Base-by-base conservation (phyloP, 2,113 vertebrate genomes). In the Bubo blakistoni region DNA sequence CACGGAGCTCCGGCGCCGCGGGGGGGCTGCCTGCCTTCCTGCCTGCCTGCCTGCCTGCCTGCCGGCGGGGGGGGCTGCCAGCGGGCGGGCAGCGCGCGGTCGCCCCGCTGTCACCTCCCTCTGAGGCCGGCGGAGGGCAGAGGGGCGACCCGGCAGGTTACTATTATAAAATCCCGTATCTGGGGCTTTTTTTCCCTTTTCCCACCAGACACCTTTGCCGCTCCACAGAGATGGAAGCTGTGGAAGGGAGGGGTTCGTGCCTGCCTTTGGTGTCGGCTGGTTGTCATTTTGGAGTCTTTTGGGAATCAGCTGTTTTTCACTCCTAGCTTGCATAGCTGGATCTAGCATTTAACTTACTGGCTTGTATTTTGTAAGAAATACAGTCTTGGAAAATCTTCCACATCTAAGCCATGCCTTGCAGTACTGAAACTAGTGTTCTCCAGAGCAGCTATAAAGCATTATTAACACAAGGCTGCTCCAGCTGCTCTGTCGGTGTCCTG, bases 91-190 rank as follows among this genome's bases (percentile, higher is more conserved):
- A 14, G 40, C 15, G 13, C 22, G 36, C 36, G 4, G n/a, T 13
- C 24, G 13, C 62, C 21, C 57, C 11, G 19, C 57, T 79, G 9
- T 9, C 30, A 17, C 47, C n/a, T 16, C 7, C 16, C 40, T 13
- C 24, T 12, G 36, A 52, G 47, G 30, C 19, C 7, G 16, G 7
- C 36, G n/a, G 13, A 15, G 47, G 34, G 51, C 29, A 4, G 20
- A 11, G 15, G 12, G n/a, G 18, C 6, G 16, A 11, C 38, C 29
- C 4, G 40, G 6, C n/a, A 3, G 15, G 42, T 16, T 6, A 0
- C 20, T 4, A 0, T 2, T 10, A 25, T 38, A 8, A 34, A 44
- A 51, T 2, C 5, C 8, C 16, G 2, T 4, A 1, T 2, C 17
- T 4, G 20, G 15, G 34, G 13, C 14, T 65, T 42, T 0, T 9